phyloP scores from a whole-genome alignment of 53 echinoderm and acorn worm species.

The Temnopleurus reevesii region DNA sequence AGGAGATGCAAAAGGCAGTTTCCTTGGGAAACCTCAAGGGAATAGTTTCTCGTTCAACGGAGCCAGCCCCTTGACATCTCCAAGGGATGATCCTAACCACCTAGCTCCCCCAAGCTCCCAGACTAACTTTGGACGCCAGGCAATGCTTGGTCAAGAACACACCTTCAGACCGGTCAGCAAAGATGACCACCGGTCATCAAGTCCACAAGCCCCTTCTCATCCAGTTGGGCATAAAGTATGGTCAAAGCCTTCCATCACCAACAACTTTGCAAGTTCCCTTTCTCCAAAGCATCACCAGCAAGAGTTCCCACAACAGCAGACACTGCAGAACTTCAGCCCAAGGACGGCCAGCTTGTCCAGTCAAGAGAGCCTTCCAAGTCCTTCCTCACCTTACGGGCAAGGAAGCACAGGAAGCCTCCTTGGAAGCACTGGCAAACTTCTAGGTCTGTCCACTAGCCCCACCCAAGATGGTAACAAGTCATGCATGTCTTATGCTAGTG shows the following conservation, averaged over 20 bases:
- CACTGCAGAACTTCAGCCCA: constrained; percentile 57
- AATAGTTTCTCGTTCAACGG: constrained; percentile 40
- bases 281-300: constrained; percentile 22
- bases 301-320: constrained; percentile 40
- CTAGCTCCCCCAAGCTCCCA: constrained; percentile 45
- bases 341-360: constrained; percentile 48
- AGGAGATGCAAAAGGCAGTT: constrained; percentile 46
- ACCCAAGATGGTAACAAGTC: constrained; percentile 69
- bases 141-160: constrained; percentile 11
- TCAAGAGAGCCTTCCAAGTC: constrained; percentile 61
- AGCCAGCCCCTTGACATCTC: constrained; percentile 32
- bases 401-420: constrained; percentile 10
- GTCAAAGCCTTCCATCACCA: neutral
- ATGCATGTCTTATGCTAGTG: constrained; percentile 89
- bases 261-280: constrained; percentile 22
- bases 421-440: neutral
- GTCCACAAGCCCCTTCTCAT: neutral
- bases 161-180: constrained; percentile 54
- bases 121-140: neutral
- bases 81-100: constrained; percentile 45
- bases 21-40: constrained; percentile 1
- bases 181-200: constrained; percentile 25
- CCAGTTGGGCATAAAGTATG: constrained; percentile 40
- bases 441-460: constrained; percentile 42
- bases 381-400: constrained; percentile 58